Evolutionary conservation across 2,888 invertebrate genomes (phyloP).

Genomic region (Drosophila macrospina): DNA sequence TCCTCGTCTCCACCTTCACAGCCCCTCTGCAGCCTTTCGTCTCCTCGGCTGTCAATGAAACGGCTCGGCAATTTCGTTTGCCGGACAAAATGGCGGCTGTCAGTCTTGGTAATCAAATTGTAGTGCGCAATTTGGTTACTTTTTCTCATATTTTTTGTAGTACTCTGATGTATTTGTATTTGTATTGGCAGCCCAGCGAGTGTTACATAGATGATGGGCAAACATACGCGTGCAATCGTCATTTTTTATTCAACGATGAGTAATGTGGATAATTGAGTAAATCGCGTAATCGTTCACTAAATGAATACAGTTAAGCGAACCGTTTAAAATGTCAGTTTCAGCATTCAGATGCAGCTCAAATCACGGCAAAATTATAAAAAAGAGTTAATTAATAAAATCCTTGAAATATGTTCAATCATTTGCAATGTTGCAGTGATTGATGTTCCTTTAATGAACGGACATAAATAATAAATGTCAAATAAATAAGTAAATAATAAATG

Average conservation of each 20-base stretch:
- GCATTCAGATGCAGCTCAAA: conserved; percentile 12
- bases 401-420: conserved; percentile 4
- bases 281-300: conserved; percentile 42
- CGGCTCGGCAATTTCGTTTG: conserved; percentile 54
- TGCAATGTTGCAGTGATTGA: conserved; percentile 26
- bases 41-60: conserved; percentile 41
- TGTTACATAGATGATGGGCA: conserved; percentile 28
- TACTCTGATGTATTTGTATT: conserved; percentile 13
- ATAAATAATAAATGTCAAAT: not conserved
- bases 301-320: conserved; percentile 36
- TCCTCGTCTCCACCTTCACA: too few relatives aligned
- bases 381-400: conserved; percentile 26
- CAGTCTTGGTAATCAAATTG: conserved; percentile 73
- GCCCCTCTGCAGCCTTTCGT: too few relatives aligned
- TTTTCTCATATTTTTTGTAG: conserved; percentile 1
- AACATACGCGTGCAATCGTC: conserved; percentile 25
- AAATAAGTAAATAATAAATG: not conserved
- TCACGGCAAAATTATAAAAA: conserved; percentile 15
- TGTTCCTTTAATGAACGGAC: conserved; percentile 21
- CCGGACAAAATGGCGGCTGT: conserved; percentile 58
- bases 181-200: conserved; percentile 24
- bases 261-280: conserved; percentile 37
- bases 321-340: conserved; percentile 21
- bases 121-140: conserved; percentile 53
- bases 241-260: conserved; percentile 31